Evolutionary conservation across 2,113 vertebrate genomes (phyloP), one percentile per base, ranked within the genome.

Genomic region (Rallus limicola): DNA sequence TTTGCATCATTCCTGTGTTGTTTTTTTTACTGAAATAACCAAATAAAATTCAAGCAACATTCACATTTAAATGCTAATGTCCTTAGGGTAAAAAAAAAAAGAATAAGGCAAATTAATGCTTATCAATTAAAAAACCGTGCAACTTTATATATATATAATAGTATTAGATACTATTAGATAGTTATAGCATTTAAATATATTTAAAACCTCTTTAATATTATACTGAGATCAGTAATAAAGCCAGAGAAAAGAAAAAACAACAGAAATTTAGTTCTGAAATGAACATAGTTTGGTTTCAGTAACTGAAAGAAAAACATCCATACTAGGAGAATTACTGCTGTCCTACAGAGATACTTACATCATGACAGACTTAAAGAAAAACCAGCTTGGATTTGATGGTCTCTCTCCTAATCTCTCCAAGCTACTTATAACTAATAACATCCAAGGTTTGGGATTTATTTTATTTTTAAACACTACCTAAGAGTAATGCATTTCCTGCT

Each of bases 211-310:
- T 72, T 82, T 67, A 60, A 86, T 88, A 78, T 4, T 67, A 31
- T 46, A 78, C 3, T 87, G 71, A 67, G 13, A 50, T 53, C 13
- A 81, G 18, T 36, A 86, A 90, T 52, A 10, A 67, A 48, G 12
- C 0, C 34, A 90, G 36, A 34, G 75, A 55, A 82, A 65, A 53
- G 25, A 46, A 19, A 33, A 4, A 11, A 2, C 17, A 13, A 5
- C 10, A 69, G 11, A 64, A 91, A 81, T 95, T 71, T 31, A 78
- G 29, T 95, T 87, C 44, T 82, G n/a, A 90, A 96, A 76, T 36
- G 4, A 15, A 78, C 16, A 82, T 64, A 16, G 23, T n/a, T 84
- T n/a, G 81, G 4, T 52, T 96, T 69, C 3, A 4, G 33, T 19
- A 75, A 46, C 46, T 62, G n/a, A 78, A 81, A 86, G 20, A 50